Conservation (phyloP, 2,797 vertebrate genomes). For the Enteromius afrohamiltoni region DNA sequence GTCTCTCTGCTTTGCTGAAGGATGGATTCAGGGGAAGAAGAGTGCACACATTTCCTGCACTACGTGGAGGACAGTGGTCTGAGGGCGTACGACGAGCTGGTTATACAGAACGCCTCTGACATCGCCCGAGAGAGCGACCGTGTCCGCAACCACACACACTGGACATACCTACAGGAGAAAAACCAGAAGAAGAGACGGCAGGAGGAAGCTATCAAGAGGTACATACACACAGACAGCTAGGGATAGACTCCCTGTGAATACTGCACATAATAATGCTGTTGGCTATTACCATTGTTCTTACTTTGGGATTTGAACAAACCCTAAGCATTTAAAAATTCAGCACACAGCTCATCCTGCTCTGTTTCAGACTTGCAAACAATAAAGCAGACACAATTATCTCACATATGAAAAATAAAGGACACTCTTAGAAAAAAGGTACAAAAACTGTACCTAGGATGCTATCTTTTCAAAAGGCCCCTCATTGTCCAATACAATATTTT, state of each 20-base stretch:
- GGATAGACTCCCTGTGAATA: not conserved
- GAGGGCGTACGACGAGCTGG: slow-evolving; percentile 91
- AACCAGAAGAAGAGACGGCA: slow-evolving; percentile 92
- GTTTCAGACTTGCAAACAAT: not conserved
- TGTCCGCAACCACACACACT: slow-evolving; percentile 90
- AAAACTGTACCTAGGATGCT: not conserved
- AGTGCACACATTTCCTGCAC: slow-evolving; percentile 88
- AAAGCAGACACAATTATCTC: not conserved
- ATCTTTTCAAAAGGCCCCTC: not conserved
- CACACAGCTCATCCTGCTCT: not conserved
- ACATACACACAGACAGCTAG: not conserved
- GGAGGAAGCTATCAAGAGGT: slow-evolving; percentile 95
- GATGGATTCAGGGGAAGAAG: slow-evolving; percentile 85
- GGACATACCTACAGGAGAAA: slow-evolving; percentile 94
- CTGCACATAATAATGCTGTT: slow-evolving; percentile 6
- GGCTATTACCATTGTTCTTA: not conserved
- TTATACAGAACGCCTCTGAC: slow-evolving; percentile 93
- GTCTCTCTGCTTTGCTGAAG: slow-evolving; percentile 78
- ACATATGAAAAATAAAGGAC: not conserved
- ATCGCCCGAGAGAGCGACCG: slow-evolving; percentile 86
- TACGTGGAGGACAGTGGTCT: slow-evolving; percentile 95
- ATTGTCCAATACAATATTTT: not conserved
- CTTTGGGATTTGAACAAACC: not conserved
- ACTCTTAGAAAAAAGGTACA: not conserved
- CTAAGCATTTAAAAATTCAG: not conserved